phyloP scores from a whole-genome alignment of 2,888 invertebrate genomes.

The Trachelus iudaicus region DNA sequence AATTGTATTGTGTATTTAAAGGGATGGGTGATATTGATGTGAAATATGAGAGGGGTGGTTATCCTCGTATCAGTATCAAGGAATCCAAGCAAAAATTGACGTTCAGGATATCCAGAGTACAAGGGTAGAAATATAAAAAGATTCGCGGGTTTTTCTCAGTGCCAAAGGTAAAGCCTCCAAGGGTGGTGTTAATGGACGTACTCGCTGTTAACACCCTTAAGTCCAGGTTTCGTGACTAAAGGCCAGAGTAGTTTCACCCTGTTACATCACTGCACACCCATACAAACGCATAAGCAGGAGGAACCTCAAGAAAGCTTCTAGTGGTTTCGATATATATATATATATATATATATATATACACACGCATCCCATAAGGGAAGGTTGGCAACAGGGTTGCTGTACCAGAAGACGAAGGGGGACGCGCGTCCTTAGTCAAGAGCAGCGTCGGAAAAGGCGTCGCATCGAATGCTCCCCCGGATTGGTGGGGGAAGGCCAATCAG shows the following conservation, averaged over 20 bases:
- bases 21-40: neutral
- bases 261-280: neutral
- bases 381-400: constrained; percentile 13
- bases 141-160: constrained; percentile 13
- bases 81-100: constrained; percentile 7
- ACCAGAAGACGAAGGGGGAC: constrained; percentile 21
- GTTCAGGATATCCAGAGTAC: neutral
- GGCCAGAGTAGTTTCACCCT: neutral
- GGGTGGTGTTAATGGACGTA: constrained; percentile 65
- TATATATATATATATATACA: neutral
- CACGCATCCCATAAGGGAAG: constrained; percentile 16
- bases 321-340: constrained; percentile 13
- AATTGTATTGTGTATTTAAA: neutral
- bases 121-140: neutral
- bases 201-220: constrained; percentile 65
- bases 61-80: neutral
- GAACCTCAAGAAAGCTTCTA: constrained; percentile 22
- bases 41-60: neutral
- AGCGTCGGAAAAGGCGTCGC: constrained; percentile 68
- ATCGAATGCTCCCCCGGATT: constrained; percentile 64
- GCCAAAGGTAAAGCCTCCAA: constrained; percentile 17
- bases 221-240: neutral
- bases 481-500: constrained; percentile 66
- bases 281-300: neutral
- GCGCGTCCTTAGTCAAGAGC: constrained; percentile 14